Evolutionary conservation across 2,797 vertebrate species (phyloP).

Genomic region (Rhinichthys osculus): DNA sequence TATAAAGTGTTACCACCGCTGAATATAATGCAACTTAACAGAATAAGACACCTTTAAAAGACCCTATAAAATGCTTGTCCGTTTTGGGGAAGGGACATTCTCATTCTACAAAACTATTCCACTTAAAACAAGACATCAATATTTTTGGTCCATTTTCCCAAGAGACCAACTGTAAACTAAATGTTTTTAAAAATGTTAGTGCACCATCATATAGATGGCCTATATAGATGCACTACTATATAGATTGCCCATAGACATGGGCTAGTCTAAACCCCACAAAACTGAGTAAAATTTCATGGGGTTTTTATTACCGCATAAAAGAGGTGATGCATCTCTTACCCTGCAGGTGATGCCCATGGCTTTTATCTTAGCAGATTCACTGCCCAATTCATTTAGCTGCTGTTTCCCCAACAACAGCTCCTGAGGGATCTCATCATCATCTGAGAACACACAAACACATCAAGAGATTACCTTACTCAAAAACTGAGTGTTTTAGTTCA

Average conservation of each 20-base stretch:
- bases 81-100: background rate
- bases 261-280: background rate
- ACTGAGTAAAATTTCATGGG: background rate
- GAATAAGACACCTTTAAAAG: background rate
- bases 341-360: constrained; percentile 97
- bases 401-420: constrained; percentile 95
- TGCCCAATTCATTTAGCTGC: constrained; percentile 93
- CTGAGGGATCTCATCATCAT: constrained; percentile 97
- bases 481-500: background rate
- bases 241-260: background rate
- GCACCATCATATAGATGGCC: background rate
- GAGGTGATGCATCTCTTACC: constrained; percentile 73
- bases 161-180: background rate
- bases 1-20: no score
- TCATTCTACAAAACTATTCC: background rate
- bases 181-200: background rate
- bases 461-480: background rate
- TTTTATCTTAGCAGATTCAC: constrained; percentile 98
- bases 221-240: background rate
- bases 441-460: constrained; percentile 65
- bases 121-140: background rate
- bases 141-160: background rate
- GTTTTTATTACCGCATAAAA: background rate
- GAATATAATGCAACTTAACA: background rate
- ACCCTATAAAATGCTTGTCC: background rate